A percentile compares a stretch with the other conserved stretches of the same genome.
These are phyloP conservation scores for Trichonephila clavata DNA, from an alignment of 1,140 invertebrate genomes.

Conservation along the genomic window DNA sequence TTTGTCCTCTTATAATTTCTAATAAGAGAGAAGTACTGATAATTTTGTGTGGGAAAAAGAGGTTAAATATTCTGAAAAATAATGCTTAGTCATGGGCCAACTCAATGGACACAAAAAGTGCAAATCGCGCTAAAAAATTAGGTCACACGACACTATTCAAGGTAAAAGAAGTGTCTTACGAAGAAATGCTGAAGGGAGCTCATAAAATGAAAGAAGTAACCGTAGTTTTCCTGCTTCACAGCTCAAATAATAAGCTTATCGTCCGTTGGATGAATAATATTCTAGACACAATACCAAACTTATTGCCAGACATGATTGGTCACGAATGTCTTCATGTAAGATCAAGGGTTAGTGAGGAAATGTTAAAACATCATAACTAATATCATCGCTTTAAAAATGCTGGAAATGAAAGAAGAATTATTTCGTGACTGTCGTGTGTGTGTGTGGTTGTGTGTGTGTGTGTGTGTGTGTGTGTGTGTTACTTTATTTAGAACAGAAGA, in stretches of 20 bases:
- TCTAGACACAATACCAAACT: not conserved
- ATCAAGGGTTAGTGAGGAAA: no score
- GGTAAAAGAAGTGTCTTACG: not conserved
- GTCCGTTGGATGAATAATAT: not conserved
- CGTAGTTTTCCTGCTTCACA: not conserved
- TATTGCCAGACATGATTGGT: not conserved
- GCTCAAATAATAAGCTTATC: conserved; percentile 28
- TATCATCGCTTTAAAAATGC: no score
- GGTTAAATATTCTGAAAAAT: no score
- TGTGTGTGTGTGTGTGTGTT: no score
- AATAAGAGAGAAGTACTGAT: no score
- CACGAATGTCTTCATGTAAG: not conserved
- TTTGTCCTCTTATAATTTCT: no score
- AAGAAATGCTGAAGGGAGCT: not conserved
- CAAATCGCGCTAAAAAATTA: not conserved
- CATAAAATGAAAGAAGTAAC: conserved; percentile 28
- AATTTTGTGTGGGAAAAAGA: no score
- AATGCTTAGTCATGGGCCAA: not conserved
- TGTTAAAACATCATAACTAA: no score
- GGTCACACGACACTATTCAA: not conserved
- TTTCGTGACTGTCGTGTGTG: no score
- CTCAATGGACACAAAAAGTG: not conserved
- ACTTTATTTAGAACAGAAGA: no score
- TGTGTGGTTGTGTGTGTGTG: no score
- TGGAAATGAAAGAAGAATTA: no score